Conservation (phyloP, 2,888 invertebrate species). For the Drosophila merina region DNA sequence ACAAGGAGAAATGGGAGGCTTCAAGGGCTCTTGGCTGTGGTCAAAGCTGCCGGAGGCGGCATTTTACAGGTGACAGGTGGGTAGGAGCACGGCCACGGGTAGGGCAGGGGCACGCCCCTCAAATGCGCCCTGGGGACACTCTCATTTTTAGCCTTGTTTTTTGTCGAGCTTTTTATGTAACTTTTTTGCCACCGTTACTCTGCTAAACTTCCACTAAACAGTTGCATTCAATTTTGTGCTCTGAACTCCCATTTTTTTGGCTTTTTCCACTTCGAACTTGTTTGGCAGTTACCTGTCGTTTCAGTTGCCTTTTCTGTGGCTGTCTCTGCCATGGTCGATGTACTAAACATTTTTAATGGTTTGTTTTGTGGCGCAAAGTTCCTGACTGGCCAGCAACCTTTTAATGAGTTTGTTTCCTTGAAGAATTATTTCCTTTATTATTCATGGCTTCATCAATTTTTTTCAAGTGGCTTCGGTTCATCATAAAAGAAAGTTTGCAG, state of each 20-base stretch:
- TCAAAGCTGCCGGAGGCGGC: slow-evolving; percentile 56
- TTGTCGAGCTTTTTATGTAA: slow-evolving; percentile 29
- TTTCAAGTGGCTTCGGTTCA: slow-evolving; percentile 11
- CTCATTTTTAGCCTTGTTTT: slow-evolving; percentile 34
- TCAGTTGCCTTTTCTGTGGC: slow-evolving; percentile 35
- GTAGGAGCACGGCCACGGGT: slow-evolving; percentile 30
- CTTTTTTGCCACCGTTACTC: slow-evolving; percentile 41
- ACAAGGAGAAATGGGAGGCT: background rate
- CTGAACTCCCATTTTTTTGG: slow-evolving; percentile 40
- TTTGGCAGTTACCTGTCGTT: slow-evolving; percentile 52
- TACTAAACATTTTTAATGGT: slow-evolving; percentile 65
- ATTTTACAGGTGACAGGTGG: slow-evolving; percentile 68
- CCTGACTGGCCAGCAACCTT: slow-evolving; percentile 55
- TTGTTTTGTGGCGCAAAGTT: slow-evolving; percentile 70
- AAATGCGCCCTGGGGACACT: slow-evolving; percentile 68
- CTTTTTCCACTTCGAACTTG: slow-evolving; percentile 45
- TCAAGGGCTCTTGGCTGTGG: slow-evolving; percentile 26
- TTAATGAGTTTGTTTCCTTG: slow-evolving; percentile 42
- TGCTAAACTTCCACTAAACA: slow-evolving; percentile 65
- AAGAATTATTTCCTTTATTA: slow-evolving; percentile 16
- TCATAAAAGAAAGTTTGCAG: background rate
- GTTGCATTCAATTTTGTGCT: slow-evolving; percentile 71
- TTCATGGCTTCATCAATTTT: slow-evolving; percentile 34
- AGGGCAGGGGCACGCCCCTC: slow-evolving; percentile 28
- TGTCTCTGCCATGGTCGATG: slow-evolving; percentile 41